Percentiles rank a stretch among this genome's conserved stretches.
Conservation (phyloP, 2,113 vertebrate species). For the Ramphastos sulfuratus region DNA sequence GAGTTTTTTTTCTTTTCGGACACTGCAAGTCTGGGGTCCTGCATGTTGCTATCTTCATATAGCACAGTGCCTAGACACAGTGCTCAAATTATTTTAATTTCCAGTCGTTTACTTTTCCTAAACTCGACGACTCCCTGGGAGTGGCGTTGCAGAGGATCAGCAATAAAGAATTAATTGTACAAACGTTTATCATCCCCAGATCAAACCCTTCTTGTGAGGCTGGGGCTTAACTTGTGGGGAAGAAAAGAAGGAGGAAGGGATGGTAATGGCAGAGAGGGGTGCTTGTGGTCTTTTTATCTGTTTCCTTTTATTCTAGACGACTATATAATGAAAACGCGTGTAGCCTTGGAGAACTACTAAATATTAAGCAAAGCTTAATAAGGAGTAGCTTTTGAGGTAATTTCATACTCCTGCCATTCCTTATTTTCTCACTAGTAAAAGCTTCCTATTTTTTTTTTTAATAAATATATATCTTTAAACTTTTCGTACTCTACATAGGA, state of each 20-base stretch:
- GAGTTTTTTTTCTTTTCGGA: not conserved
- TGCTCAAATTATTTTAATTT: not conserved
- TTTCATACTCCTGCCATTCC: conserved; percentile 14
- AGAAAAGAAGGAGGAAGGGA: conserved; percentile 16
- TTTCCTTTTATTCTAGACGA: conserved; percentile 42
- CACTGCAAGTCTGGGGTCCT: not conserved
- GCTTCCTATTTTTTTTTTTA: not conserved
- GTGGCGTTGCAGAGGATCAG: not conserved
- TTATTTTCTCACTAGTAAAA: conserved; percentile 43
- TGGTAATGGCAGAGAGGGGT: conserved; percentile 1
- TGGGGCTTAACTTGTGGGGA: not conserved
- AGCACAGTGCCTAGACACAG: not conserved
- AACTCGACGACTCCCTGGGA: not conserved
- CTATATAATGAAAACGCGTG: conserved; percentile 6
- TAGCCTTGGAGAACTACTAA: conserved; percentile 30
- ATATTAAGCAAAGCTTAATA: conserved; percentile 27
- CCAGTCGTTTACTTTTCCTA: not conserved
- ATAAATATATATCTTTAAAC: not conserved
- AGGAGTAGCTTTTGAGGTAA: not conserved
- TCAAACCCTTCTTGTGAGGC: conserved; percentile 44
- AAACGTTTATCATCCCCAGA: conserved; percentile 53
- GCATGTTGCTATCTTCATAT: not conserved
- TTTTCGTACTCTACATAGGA: not conserved
- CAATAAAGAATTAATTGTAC: conserved; percentile 59
- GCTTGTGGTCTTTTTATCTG: conserved; percentile 23